phyloP scores from a whole-genome alignment of 2,888 invertebrate species.

The Cryptosula pallasiana region DNA sequence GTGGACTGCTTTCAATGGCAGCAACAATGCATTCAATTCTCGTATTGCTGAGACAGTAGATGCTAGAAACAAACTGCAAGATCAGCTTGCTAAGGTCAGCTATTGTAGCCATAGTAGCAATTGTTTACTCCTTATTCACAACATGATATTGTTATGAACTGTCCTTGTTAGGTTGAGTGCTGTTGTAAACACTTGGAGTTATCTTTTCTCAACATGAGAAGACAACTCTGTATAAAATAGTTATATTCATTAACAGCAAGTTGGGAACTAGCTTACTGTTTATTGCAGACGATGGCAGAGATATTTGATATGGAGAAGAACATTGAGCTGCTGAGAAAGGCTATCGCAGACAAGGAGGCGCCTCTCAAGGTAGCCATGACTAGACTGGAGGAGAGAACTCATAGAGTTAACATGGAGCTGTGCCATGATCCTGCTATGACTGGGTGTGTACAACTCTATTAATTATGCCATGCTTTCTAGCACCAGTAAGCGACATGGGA shows the following conservation, averaged over 20 bases:
- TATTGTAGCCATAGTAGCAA: no score
- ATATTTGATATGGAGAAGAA: conserved; percentile 87
- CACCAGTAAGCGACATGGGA: no score
- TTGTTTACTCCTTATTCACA: no score
- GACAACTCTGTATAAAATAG: no score
- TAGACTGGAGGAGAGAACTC: conserved; percentile 79
- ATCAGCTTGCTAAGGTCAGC: conserved; percentile 51
- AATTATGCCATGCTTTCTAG: no score
- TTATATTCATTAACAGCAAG: no score
- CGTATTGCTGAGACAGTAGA: conserved; percentile 51
- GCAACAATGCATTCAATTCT: conserved; percentile 51
- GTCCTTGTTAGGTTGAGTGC: no score
- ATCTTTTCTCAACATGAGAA: no score
- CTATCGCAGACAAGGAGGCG: conserved; percentile 74
- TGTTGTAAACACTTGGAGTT: no score
- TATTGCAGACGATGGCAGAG: conserved; percentile 74
- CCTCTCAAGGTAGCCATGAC: conserved; percentile 64
- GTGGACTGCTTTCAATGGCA: conserved; percentile 53
- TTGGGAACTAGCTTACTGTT: no score
- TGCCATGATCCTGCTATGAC: conserved; percentile 80
- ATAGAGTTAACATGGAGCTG: conserved; percentile 81
- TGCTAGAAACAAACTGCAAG: conserved; percentile 53
- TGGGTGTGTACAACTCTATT: conserved; percentile 62
- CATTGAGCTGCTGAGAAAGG: conserved; percentile 78
- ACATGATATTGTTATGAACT: no score